Conservation (phyloP, 2,797 vertebrate species). For the Orientallactaga sibirica region DNA sequence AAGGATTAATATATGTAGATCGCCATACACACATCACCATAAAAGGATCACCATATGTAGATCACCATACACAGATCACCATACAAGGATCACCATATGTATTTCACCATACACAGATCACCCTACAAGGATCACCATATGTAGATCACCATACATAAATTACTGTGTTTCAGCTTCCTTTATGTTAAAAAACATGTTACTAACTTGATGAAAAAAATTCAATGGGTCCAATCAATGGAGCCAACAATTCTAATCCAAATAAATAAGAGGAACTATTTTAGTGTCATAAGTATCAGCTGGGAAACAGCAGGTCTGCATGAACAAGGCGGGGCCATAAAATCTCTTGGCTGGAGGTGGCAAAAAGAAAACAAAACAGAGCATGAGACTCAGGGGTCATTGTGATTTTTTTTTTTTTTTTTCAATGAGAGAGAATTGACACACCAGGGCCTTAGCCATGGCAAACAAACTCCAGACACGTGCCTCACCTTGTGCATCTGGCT, state of each 20-base stretch:
- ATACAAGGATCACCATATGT: too few species aligned
- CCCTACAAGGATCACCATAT: too few species aligned
- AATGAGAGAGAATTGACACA: too few species aligned
- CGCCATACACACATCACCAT: too few species aligned
- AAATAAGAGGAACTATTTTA: conserved; percentile 64
- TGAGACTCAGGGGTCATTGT: conserved; percentile 68
- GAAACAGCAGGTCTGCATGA: conserved; percentile 70
- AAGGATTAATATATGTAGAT: too few species aligned
- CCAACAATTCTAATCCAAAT: conserved; percentile 66
- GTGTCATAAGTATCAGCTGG: conserved; percentile 56
- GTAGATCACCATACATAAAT: too few species aligned
- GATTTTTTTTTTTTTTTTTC: conserved; percentile 49
- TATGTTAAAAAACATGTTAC: conserved; percentile 91
- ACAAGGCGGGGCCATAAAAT: conserved; percentile 33
- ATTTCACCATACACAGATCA: too few species aligned
- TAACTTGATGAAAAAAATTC: conserved; percentile 80
- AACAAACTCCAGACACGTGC: too few species aligned
- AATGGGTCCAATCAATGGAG: conserved; percentile 10
- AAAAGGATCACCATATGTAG: too few species aligned
- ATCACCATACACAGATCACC: too few species aligned
- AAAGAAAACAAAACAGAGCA: conserved; percentile 42
- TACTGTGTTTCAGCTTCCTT: conserved; percentile 80
- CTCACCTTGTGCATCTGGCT: too few species aligned
- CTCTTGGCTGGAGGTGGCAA: conserved; percentile 79
- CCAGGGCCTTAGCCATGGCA: too few species aligned